Evolutionary conservation across 1,140 invertebrate genomes (phyloP).

Genomic region (Caenorhabditis tropicalis): DNA sequence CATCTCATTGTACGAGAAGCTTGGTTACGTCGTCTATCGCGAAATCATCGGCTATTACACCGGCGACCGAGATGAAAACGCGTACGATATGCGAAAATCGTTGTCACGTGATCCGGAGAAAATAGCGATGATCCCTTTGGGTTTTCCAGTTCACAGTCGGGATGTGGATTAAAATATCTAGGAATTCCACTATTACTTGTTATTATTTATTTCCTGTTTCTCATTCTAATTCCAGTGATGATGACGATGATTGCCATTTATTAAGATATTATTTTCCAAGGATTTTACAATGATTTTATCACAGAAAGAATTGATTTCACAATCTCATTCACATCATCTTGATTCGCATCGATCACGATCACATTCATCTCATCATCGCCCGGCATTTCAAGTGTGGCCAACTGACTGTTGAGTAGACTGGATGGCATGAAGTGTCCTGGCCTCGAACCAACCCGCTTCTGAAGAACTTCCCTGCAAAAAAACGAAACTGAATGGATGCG

Average conservation of each 20-base stretch:
- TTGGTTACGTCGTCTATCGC: slow-evolving; percentile 94
- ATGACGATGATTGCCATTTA: no score
- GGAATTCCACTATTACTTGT: neutral
- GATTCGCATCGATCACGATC: neutral
- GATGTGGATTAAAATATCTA: slow-evolving; percentile 82
- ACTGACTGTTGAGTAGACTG: slow-evolving; percentile 30
- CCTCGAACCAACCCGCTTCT: slow-evolving; percentile 6
- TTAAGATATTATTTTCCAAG: no score
- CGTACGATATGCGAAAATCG: slow-evolving; percentile 94
- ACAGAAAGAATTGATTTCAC: neutral
- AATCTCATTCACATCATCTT: neutral
- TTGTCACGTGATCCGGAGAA: slow-evolving; percentile 88
- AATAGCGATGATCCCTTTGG: slow-evolving; percentile 89
- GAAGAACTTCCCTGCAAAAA: slow-evolving; percentile 41
- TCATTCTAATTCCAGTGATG: neutral
- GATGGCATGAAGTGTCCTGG: slow-evolving; percentile 51
- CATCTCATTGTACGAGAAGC: slow-evolving; percentile 92
- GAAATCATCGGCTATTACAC: slow-evolving; percentile 96
- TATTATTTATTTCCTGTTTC: neutral
- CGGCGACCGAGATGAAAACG: slow-evolving; percentile 93
- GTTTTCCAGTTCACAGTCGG: slow-evolving; percentile 90
- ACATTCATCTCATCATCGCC: neutral
- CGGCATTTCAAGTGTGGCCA: slow-evolving; percentile 31
- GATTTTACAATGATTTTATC: neutral
- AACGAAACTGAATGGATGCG: neutral